Percentiles rank a stretch among this genome's conserved stretches.
phyloP scores from a whole-genome alignment of 2,113 vertebrate genomes.

The Peromyscus maniculatus region DNA sequence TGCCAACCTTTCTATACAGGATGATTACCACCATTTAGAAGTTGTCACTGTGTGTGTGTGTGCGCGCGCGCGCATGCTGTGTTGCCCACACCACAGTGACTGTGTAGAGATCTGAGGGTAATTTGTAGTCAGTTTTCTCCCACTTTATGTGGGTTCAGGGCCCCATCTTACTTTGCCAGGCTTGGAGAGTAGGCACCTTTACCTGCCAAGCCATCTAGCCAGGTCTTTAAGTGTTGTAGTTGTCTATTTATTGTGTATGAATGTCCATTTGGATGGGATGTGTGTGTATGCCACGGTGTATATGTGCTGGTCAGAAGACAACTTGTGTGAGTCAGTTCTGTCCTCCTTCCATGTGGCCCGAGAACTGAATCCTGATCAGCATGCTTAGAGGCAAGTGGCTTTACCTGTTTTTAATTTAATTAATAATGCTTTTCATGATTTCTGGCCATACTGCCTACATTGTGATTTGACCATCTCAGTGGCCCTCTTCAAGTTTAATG shows the following conservation, averaged over 20 bases:
- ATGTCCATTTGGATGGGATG: not conserved
- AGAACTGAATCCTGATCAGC: not conserved
- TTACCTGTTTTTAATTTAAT: not conserved
- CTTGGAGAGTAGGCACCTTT: not conserved
- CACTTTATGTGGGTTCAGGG: not conserved
- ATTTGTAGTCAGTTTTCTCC: not conserved
- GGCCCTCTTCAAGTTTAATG: not conserved
- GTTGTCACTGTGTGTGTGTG: not conserved
- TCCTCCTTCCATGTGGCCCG: not conserved
- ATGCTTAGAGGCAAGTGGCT: not conserved
- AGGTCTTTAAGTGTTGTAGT: not conserved
- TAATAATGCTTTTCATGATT: no score
- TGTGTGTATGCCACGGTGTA: not conserved
- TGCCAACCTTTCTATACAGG: not conserved
- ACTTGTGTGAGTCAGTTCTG: not conserved
- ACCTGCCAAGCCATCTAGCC: not conserved
- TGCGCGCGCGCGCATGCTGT: not conserved
- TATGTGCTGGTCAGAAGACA: not conserved
- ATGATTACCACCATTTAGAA: not conserved
- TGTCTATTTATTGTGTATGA: not conserved
- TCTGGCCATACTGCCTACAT: no score
- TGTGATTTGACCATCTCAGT: not conserved
- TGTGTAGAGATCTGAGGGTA: not conserved
- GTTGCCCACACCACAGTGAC: not conserved
- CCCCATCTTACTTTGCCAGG: not conserved